Evolutionary conservation across 2,113 vertebrate species (phyloP), one percentile per base, ranked within the genome.

Genomic region (Anarhynchus alexandrinus): DNA sequence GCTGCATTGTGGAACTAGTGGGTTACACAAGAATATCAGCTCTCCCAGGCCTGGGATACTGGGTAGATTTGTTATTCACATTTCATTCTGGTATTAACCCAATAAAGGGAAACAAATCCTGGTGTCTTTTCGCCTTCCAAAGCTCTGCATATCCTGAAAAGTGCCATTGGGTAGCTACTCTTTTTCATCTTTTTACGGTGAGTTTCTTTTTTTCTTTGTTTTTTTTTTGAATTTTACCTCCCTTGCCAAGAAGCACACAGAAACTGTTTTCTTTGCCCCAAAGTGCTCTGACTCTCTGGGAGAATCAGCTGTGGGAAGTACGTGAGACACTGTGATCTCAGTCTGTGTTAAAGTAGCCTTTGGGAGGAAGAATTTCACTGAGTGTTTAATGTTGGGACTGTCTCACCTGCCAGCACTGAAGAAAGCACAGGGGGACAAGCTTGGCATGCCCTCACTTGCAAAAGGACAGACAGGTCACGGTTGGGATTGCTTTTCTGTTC

Each of bases 1-100:
- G 23, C 65, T 87, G 29, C 22, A 34, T 8, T 61, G 26, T 69
- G 40, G 25, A 89, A 25, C 7, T 15, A 27, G 25, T 19, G 32
- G 9, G 38, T 65, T 42, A 38, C 25, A 34, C 0, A 2, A 84
- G n/a, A 1, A 0, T 64, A 47, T 81, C 23, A 59, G 36, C 69
- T 14, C 57, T 92, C 22, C 40, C 49, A 72, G 86, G 29, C 22
- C 59, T 76, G 72, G 57, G 11, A 30, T 49, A 57, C 10, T 74
- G 70, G 10, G 14, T 77, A 79, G 70, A 82, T 30, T 69, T 72
- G 12, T 82, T 38, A 42, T 13, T 69, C 4, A 2, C 7, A 43
- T 32, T 66, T 93, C 27, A 72, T 57, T 66, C 26, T 5, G 4
- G 8, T 54, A 42, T 49, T 69, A 82, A 79, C 10, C 25, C 80